Percentiles rank a stretch among this genome's conserved stretches.
These are phyloP conservation scores for Biston betularia DNA, from an alignment of 2,888 invertebrate genomes.

Conservation along the genomic window DNA sequence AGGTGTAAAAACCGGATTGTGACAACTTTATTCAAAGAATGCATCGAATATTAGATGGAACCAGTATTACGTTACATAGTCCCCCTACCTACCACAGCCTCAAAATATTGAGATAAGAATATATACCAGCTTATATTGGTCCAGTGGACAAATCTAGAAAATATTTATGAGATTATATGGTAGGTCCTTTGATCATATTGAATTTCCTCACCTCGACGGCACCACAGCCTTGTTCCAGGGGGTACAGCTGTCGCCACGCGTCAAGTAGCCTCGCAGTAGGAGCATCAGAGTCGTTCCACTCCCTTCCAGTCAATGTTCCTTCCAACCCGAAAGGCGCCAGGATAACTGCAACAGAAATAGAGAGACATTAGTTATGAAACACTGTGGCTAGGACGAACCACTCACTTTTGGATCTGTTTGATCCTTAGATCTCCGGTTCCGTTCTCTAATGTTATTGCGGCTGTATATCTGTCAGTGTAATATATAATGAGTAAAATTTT, in stretches of 20 bases:
- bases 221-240: constrained; percentile 88
- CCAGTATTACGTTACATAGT: no score
- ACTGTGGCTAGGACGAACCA: constrained; percentile 7
- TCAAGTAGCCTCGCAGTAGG: constrained; percentile 92
- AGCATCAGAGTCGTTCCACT: constrained; percentile 89
- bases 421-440: constrained; percentile 8
- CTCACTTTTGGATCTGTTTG: constrained; percentile 7
- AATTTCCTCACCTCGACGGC: constrained; percentile 84
- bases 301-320: constrained; percentile 95
- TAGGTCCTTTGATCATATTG: no score
- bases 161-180: no score
- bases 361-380: neutral
- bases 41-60: no score
- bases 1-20: no score
- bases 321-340: constrained; percentile 98
- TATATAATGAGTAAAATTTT: neutral
- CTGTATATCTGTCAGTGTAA: constrained; percentile 21
- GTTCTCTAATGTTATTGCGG: constrained; percentile 15
- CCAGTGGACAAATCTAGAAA: no score
- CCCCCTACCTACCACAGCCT: no score
- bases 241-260: constrained; percentile 98
- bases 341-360: constrained; percentile 89
- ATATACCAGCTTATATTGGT: no score
- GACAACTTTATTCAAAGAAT: no score
- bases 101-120: no score